phyloP scores from a whole-genome alignment of 2,888 invertebrate species.

The Linnaemya vulpina region DNA sequence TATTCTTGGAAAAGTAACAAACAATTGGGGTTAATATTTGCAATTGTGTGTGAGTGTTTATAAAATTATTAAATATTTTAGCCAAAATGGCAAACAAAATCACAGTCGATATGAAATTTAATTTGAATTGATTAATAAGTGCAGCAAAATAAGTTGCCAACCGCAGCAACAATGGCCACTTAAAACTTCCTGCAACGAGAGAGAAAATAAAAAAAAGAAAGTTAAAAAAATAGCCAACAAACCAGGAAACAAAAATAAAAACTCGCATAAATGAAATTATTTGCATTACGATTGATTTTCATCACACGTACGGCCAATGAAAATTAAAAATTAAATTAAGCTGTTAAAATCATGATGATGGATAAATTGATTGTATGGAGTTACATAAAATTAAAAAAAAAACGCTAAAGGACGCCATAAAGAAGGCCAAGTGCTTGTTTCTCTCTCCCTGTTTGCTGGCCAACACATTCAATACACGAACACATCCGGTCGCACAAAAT shows the following conservation, averaged over 20 bases:
- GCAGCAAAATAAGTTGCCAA: neutral
- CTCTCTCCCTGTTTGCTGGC: neutral
- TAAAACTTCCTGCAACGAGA: neutral
- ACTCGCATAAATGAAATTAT: constrained; percentile 55
- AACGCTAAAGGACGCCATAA: constrained; percentile 5
- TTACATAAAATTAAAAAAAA: too few relatives aligned
- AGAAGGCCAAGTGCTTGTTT: neutral
- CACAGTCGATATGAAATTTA: neutral
- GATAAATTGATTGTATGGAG: constrained; percentile 37
- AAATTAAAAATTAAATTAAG: constrained; percentile 69
- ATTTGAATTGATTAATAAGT: constrained; percentile 16
- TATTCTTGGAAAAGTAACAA: neutral
- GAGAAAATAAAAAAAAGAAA: neutral
- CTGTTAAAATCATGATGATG: constrained; percentile 63
- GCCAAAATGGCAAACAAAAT: constrained; percentile 29
- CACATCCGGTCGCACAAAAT: constrained; percentile 47
- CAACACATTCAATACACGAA: constrained; percentile 13
- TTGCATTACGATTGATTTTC: constrained; percentile 64
- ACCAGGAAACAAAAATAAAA: constrained; percentile 9
- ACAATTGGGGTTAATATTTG: neutral
- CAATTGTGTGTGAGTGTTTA: neutral
- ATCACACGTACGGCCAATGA: constrained; percentile 67
- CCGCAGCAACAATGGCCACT: constrained; percentile 37
- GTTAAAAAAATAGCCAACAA: too few relatives aligned
- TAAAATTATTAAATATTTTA: neutral